These are phyloP conservation scores for Dinoponera quadriceps DNA, from an alignment of 1,140 invertebrate genomes.

Conservation along the genomic window DNA sequence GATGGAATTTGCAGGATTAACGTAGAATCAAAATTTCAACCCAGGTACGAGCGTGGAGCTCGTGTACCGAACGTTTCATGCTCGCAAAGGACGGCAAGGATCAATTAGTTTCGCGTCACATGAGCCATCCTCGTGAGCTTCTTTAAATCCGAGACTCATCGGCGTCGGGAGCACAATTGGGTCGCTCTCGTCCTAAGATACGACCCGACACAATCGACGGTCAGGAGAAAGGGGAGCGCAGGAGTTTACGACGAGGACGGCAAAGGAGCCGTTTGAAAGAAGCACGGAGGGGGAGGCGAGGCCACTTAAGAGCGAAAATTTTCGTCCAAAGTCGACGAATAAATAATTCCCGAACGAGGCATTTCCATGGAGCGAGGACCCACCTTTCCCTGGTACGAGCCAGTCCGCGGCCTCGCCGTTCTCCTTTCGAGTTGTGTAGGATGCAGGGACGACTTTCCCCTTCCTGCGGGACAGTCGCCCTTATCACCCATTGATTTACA, in stretches of 20 bases:
- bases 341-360: slow-evolving; percentile 73
- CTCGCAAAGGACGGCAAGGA: no score
- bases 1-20: no score
- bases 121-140: not conserved
- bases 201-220: slow-evolving; percentile 25
- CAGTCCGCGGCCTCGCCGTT: slow-evolving; percentile 34
- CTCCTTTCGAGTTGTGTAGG: slow-evolving; percentile 60
- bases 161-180: slow-evolving; percentile 11
- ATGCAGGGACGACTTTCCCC: slow-evolving; percentile 61
- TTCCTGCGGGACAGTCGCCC: slow-evolving; percentile 62
- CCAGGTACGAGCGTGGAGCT: no score
- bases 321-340: slow-evolving; percentile 69
- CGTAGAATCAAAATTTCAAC: no score
- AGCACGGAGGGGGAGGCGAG: slow-evolving; percentile 19
- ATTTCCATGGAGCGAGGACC: slow-evolving; percentile 66
- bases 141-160: not conserved
- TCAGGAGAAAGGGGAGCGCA: slow-evolving; percentile 13
- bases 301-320: slow-evolving; percentile 71
- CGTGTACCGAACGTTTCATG: no score
- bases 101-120: no score
- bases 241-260: slow-evolving; percentile 7
- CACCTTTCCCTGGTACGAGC: slow-evolving; percentile 72
- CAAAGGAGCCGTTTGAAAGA: slow-evolving; percentile 9
- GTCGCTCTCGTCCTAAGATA: slow-evolving; percentile 18
- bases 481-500: slow-evolving; percentile 76